phyloP scores from a whole-genome alignment of 2,888 invertebrate species.

The Unio delphinus region DNA sequence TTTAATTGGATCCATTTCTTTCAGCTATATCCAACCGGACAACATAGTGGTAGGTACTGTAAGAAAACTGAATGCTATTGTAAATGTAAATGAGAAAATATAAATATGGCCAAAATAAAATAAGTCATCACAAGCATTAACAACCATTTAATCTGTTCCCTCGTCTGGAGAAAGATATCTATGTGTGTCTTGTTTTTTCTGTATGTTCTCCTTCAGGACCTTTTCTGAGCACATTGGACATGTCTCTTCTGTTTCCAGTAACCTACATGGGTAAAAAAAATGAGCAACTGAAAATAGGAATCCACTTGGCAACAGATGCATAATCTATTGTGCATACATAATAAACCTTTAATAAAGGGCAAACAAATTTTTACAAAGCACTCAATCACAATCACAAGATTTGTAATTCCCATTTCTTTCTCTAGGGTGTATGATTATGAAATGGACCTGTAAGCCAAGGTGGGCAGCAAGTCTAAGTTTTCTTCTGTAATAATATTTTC shows the following conservation, averaged over 20 bases:
- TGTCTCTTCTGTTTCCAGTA: slow-evolving; percentile 70
- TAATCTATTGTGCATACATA: not conserved
- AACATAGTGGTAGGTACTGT: no score
- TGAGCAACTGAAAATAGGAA: not conserved
- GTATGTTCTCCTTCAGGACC: slow-evolving; percentile 61
- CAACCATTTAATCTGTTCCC: slow-evolving; percentile 19
- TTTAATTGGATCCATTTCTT: no score
- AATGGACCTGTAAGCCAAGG: no score
- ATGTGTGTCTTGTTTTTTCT: slow-evolving; percentile 57
- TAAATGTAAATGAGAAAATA: no score
- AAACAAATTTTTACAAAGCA: not conserved
- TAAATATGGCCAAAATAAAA: no score
- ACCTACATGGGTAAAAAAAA: slow-evolving; percentile 33
- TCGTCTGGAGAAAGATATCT: slow-evolving; percentile 56
- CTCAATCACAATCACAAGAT: not conserved
- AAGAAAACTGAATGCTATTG: no score
- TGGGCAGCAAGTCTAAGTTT: no score
- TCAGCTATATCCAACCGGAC: no score
- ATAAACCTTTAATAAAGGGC: not conserved
- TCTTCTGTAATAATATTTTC: no score
- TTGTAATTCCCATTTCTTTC: no score
- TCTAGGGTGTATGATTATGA: no score
- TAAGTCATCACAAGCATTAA: not conserved
- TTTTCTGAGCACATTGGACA: slow-evolving; percentile 88
- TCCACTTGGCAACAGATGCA: not conserved